phyloP scores from a whole-genome alignment of 1,140 invertebrate genomes.

The Epicauta chinensis region DNA sequence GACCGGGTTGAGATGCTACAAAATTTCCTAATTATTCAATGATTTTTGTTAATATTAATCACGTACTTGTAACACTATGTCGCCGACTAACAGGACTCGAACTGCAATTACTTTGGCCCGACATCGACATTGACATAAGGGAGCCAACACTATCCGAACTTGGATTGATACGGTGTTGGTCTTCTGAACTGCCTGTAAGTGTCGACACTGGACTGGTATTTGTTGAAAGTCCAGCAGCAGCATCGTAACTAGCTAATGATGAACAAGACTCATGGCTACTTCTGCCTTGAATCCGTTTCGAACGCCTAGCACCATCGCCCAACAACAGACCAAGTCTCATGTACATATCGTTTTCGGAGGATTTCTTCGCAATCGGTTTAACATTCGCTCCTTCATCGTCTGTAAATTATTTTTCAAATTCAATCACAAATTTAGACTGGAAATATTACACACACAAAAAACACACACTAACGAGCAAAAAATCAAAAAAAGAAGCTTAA shows the following conservation, averaged over 20 bases:
- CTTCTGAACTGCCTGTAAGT: slow-evolving; percentile 69
- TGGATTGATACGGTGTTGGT: slow-evolving; percentile 50
- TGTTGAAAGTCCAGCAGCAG: slow-evolving; percentile 61
- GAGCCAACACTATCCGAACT: slow-evolving; percentile 72
- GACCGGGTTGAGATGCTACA: slow-evolving; percentile 57
- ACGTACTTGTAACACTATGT: slow-evolving; percentile 74
- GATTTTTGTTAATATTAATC: background rate
- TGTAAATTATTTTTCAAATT: slow-evolving; percentile 39
- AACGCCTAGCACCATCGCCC: slow-evolving; percentile 55
- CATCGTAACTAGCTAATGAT: slow-evolving; percentile 72
- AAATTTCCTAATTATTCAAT: slow-evolving; percentile 16
- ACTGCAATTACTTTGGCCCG: slow-evolving; percentile 68
- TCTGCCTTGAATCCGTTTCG: slow-evolving; percentile 42
- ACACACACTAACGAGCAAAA: background rate
- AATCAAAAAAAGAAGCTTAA: too few species aligned
- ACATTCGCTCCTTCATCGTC: slow-evolving; percentile 65
- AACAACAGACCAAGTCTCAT: slow-evolving; percentile 77
- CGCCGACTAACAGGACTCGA: slow-evolving; percentile 70
- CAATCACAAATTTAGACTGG: slow-evolving; percentile 3
- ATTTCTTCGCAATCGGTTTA: slow-evolving; percentile 55
- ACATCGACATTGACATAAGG: slow-evolving; percentile 71
- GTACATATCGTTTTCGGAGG: slow-evolving; percentile 71
- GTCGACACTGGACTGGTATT: slow-evolving; percentile 87
- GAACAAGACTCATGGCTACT: slow-evolving; percentile 51
- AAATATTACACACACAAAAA: background rate